These are phyloP conservation scores for Baccha elongata DNA, from an alignment of 2,888 invertebrate species.

Conservation along the genomic window DNA sequence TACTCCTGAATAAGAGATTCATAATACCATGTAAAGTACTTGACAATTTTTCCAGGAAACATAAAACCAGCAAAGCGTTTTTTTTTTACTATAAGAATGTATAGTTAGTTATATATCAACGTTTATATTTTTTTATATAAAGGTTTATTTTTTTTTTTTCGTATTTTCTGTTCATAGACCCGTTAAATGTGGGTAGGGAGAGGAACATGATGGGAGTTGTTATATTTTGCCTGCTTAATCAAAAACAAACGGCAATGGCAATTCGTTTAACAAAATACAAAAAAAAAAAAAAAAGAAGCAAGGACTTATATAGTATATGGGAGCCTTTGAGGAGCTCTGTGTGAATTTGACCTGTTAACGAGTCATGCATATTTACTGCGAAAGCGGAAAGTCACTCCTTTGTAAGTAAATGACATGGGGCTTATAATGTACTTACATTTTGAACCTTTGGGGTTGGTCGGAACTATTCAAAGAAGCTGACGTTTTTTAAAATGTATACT, in stretches of 20 bases:
- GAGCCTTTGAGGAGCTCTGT: constrained; percentile 35
- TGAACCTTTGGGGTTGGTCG: constrained; percentile 18
- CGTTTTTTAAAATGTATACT: constrained; percentile 7
- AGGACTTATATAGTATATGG: neutral
- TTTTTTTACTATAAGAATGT: constrained; percentile 4
- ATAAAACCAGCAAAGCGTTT: constrained; percentile 45
- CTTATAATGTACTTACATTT: constrained; percentile 2
- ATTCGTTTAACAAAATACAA: constrained; percentile 34
- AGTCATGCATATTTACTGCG: constrained; percentile 59
- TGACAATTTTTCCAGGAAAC: constrained; percentile 50
- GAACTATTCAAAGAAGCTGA: constrained; percentile 14
- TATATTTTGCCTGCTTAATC: constrained; percentile 62
- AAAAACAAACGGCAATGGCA: constrained; percentile 64
- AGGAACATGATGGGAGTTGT: constrained; percentile 21
- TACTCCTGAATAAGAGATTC: constrained; percentile 41
- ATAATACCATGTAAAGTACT: constrained; percentile 47
- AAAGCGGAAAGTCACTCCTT: constrained; percentile 56
- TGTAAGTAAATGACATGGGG: constrained; percentile 38
- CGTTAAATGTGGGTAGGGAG: constrained; percentile 8
- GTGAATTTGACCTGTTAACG: constrained; percentile 46
- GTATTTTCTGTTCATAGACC: constrained; percentile 32
- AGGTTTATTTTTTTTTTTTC: constrained; percentile 22
- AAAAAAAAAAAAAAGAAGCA: constrained; percentile 23
- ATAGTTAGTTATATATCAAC: too few relatives aligned
- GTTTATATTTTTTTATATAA: constrained; percentile 3